A percentile compares a stretch with the other conserved stretches of the same genome.
Conservation (phyloP, 2,113 vertebrate genomes). For the Ariopsis seemanni region DNA sequence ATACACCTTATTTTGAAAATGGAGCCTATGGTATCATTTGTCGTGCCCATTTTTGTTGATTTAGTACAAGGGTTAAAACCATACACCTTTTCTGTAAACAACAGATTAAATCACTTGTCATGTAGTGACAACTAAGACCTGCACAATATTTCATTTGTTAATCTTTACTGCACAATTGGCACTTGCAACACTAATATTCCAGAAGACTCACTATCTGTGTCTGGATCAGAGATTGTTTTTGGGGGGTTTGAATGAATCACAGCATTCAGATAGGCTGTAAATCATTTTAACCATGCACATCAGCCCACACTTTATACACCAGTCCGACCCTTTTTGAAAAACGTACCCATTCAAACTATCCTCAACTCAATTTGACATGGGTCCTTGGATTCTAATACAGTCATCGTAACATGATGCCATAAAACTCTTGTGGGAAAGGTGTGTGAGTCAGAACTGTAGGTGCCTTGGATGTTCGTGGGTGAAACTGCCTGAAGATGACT, state of each 20-base stretch:
- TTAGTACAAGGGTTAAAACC: neutral
- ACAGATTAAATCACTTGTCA: neutral
- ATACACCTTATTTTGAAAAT: too few species aligned
- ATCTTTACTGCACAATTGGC: neutral
- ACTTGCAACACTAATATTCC: neutral
- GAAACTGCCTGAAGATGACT: slow-evolving; percentile 15
- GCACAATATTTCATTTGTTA: neutral
- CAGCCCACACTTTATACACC: slow-evolving; percentile 9
- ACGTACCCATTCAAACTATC: neutral
- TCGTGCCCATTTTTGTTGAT: neutral
- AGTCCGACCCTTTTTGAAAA: neutral
- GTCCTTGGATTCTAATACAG: neutral
- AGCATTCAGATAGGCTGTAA: neutral
- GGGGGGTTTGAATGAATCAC: slow-evolving; percentile 6
- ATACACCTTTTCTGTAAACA: neutral
- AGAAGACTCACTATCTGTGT: neutral
- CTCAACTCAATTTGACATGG: neutral
- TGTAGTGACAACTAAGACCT: neutral
- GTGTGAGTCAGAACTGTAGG: neutral
- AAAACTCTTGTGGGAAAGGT: neutral
- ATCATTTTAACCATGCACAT: slow-evolving; percentile 9
- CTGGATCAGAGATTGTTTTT: neutral
- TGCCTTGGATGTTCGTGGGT: neutral
- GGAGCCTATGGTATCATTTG: neutral
- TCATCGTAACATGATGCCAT: neutral